Conservation (phyloP, 2,113 vertebrate genomes). For the Beaufortia kweichowensis region DNA sequence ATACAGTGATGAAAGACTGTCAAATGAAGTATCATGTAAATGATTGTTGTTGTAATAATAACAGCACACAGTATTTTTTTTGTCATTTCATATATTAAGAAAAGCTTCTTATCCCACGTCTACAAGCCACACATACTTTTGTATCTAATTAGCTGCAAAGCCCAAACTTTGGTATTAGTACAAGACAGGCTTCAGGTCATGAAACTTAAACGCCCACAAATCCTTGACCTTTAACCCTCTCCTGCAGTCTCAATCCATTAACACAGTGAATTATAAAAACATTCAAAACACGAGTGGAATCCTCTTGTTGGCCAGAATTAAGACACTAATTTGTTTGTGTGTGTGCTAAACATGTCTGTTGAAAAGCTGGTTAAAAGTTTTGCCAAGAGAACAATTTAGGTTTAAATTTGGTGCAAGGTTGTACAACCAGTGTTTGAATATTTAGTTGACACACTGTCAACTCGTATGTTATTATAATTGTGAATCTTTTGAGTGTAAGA, state of each 20-base stretch:
- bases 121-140: constrained; percentile 26
- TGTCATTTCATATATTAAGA: neutral
- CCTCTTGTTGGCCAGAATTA: constrained; percentile 42
- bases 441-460: neutral
- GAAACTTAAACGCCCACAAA: constrained; percentile 62
- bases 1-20: too few species aligned
- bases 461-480: neutral
- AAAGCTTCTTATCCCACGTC: neutral
- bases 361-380: constrained; percentile 4
- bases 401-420: too few species aligned
- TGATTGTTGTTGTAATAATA: too few species aligned
- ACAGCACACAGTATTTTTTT: neutral
- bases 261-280: constrained; percentile 48
- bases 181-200: constrained; percentile 62
- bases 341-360: constrained; percentile 31
- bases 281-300: constrained; percentile 57
- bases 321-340: constrained; percentile 42
- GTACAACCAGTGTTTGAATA: neutral
- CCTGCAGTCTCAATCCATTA: constrained; percentile 53
- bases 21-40: too few species aligned
- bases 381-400: constrained; percentile 1
- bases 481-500: neutral
- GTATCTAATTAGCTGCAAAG: constrained; percentile 53
- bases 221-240: constrained; percentile 58
- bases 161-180: constrained; percentile 60